Conservation (phyloP, 2,888 invertebrate genomes). For the Syritta pipiens region DNA sequence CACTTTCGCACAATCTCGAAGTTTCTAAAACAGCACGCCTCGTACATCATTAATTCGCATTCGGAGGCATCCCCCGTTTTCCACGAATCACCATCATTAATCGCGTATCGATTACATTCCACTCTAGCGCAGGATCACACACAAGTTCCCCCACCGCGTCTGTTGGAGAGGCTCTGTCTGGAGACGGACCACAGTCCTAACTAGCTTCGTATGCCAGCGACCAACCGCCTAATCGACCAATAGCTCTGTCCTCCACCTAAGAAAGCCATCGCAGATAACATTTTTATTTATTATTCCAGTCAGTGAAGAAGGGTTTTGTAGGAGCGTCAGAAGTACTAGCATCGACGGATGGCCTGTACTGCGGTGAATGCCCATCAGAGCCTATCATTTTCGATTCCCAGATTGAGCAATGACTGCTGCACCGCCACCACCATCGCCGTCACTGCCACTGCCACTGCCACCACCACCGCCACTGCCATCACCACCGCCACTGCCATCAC, state of each 20-base stretch:
- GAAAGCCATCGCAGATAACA: conserved; percentile 67
- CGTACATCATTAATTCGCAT: conserved; percentile 54
- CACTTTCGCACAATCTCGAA: conserved; percentile 28
- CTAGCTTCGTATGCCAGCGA: conserved; percentile 50
- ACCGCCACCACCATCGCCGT: conserved; percentile 19
- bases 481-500: background rate
- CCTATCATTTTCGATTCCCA: conserved; percentile 63
- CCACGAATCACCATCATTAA: conserved; percentile 60
- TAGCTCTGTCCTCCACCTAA: conserved; percentile 45
- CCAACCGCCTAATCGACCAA: background rate
- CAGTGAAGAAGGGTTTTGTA: conserved; percentile 55
- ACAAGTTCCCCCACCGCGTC: conserved; percentile 16
- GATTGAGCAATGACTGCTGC: conserved; percentile 63
- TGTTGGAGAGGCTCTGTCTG: background rate
- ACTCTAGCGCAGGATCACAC: conserved; percentile 45
- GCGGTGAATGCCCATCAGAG: conserved; percentile 33
- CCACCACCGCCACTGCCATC: conserved; percentile 26
- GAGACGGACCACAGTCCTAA: conserved; percentile 8
- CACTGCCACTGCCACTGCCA: conserved; percentile 1
- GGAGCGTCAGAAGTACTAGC: background rate
- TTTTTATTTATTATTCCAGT: conserved; percentile 67
- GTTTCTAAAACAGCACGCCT: conserved; percentile 6
- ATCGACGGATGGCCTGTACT: too few species aligned
- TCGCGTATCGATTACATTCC: conserved; percentile 66
- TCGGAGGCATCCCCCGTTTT: conserved; percentile 48